Evolutionary conservation across 2,113 vertebrate genomes (phyloP).

Genomic region (Zingel zingel): DNA sequence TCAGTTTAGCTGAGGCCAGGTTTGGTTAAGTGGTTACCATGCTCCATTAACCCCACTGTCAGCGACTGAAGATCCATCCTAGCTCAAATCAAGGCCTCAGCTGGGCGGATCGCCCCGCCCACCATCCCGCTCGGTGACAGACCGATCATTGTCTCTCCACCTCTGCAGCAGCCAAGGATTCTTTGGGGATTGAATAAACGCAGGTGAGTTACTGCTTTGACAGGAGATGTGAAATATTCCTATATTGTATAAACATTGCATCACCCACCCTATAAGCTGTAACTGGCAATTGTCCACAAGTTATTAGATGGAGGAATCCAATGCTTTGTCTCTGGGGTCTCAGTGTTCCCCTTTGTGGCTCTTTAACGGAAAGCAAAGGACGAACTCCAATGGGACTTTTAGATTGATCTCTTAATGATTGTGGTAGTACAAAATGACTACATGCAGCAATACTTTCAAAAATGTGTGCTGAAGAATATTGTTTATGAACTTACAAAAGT

Average conservation of each 20-base stretch:
- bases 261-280: slow-evolving; percentile 77
- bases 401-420: background rate
- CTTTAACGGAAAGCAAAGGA: background rate
- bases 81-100: slow-evolving; percentile 11
- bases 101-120: background rate
- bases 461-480: background rate
- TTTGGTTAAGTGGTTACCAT: slow-evolving; percentile 9
- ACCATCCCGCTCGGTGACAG: slow-evolving; percentile 64
- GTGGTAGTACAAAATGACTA: background rate
- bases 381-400: background rate
- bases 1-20: background rate
- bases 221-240: slow-evolving; percentile 81
- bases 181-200: slow-evolving; percentile 81
- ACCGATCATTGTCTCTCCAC: slow-evolving; percentile 74
- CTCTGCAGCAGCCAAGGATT: slow-evolving; percentile 71
- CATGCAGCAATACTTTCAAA: background rate
- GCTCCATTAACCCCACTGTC: slow-evolving; percentile 16
- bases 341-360: slow-evolving; percentile 1
- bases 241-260: slow-evolving; percentile 86
- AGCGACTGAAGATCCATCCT: slow-evolving; percentile 13
- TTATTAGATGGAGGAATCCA: slow-evolving; percentile 63
- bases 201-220: slow-evolving; percentile 84
- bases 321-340: slow-evolving; percentile 41
- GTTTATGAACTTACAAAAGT: no score
- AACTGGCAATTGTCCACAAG: slow-evolving; percentile 79